Conservation (phyloP, 2,888 invertebrate species). For the Thumatha senex region DNA sequence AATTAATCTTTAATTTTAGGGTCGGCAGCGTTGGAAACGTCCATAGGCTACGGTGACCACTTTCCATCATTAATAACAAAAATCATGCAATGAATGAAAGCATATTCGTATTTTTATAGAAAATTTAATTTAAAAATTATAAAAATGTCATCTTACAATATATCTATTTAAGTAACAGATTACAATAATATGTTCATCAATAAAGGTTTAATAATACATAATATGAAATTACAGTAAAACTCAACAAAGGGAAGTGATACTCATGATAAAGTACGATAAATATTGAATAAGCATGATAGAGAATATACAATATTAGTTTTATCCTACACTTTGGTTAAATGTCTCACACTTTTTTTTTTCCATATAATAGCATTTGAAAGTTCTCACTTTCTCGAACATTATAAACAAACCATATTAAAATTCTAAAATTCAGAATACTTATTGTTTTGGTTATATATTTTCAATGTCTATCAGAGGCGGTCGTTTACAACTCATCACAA, state of each 20-base stretch:
- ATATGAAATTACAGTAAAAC: conserved; percentile 25
- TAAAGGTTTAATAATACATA: conserved; percentile 43
- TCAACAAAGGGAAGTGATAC: conserved; percentile 10
- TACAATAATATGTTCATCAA: conserved; percentile 70
- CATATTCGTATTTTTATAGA: conserved; percentile 6
- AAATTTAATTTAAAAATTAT: conserved; percentile 50
- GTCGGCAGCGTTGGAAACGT: too few relatives aligned
- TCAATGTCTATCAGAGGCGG: too few relatives aligned
- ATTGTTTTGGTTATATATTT: too few relatives aligned
- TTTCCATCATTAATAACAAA: too few relatives aligned
- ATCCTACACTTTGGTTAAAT: conserved; percentile 1
- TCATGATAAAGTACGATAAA: background rate
- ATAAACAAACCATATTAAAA: too few relatives aligned
- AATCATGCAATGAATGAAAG: too few relatives aligned
- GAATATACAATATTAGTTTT: background rate
- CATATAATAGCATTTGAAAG: too few relatives aligned
- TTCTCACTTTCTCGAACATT: too few relatives aligned
- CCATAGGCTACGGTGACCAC: too few relatives aligned
- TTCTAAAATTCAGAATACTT: too few relatives aligned
- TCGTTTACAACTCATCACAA: too few relatives aligned
- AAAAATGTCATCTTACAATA: conserved; percentile 51
- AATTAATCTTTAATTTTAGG: too few relatives aligned
- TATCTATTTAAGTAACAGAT: conserved; percentile 62
- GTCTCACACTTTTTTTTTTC: background rate
- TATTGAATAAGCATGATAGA: background rate